Conservation (phyloP, 2,888 invertebrate genomes). For the Drosophila longiperda region DNA sequence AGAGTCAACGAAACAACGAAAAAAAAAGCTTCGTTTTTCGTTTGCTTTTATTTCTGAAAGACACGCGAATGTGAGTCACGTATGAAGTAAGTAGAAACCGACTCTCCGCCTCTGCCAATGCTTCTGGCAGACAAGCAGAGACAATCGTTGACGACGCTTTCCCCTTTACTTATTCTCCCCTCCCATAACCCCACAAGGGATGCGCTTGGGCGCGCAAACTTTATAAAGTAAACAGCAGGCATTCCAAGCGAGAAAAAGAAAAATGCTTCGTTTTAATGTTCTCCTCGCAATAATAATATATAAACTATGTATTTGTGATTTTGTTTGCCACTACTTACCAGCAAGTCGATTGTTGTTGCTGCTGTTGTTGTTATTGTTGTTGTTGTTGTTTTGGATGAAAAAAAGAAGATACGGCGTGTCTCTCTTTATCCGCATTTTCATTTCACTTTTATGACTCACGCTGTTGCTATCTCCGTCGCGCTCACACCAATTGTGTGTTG, state of each 20-base stretch:
- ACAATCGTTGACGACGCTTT: constrained; percentile 48
- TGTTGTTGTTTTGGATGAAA: constrained; percentile 86
- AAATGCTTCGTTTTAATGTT: constrained; percentile 48
- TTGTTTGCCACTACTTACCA: constrained; percentile 60
- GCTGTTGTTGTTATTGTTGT: constrained; percentile 50
- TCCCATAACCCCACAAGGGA: constrained; percentile 15
- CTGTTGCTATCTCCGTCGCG: constrained; percentile 82
- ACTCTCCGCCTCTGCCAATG: constrained; percentile 53
- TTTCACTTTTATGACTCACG: constrained; percentile 86
- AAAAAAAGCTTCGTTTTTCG: constrained; percentile 64
- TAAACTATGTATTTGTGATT: constrained; percentile 17
- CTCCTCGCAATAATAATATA: constrained; percentile 31
- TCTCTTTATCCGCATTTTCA: constrained; percentile 88
- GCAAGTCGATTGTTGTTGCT: constrained; percentile 65
- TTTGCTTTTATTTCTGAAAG: constrained; percentile 75
- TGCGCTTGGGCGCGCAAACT: constrained; percentile 66
- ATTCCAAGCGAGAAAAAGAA: constrained; percentile 61
- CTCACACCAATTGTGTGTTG: constrained; percentile 75
- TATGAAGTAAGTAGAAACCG: constrained; percentile 78
- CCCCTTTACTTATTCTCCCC: constrained; percentile 1
- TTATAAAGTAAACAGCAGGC: constrained; percentile 68
- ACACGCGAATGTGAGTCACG: constrained; percentile 81
- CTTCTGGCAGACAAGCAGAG: constrained; percentile 24
- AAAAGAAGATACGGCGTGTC: constrained; percentile 88
- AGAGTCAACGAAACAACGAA: constrained; percentile 52